Base-by-base conservation (phyloP, 37 sponge, comb jelly and placozoan species). In the Cliona cf. orientalis region DNA sequence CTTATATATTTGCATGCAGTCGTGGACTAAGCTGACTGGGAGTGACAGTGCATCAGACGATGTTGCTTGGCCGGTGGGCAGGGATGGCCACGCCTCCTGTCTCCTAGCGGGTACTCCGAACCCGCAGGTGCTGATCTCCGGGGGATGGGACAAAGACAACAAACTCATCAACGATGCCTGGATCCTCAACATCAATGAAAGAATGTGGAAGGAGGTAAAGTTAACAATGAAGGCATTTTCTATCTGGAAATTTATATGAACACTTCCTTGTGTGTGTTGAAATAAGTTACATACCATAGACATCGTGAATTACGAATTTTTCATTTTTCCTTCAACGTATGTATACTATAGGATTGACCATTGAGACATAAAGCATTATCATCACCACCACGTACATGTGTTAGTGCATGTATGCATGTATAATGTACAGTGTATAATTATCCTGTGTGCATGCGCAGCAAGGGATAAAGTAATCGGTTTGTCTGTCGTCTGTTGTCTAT, bases 31-130 rank as follows among this genome's bases (percentile, higher is more conserved):
- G 38, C 60, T 81, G 41, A 57, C 58, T 42, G 45, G 28, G 0
- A 7, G 31, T 42, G 71, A 25, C 1, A 61, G 37, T 35, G 38
- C 66, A 26, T 35, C 65, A n/a, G 23, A 59, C 35, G 25, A 21
- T 12, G 41, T 25, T n/a, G 42, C 58, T 35, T 86, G 62, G 62
- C 86, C 79, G 0, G 32, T 43, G 21, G 72, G 78, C 36, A 86
- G 86, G 35, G 86, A 86, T 59, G 86, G 86, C 26, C 86, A 86
- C 65, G 46, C 86, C 69, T 67, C 86, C 38, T 78, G 79, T 14
- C 34, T 60, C 41, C 0, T 86, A 11, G 6, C 44, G 1, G 63
- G 42, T 6, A 29, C 3, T 60, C 64, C 66, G 38, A 46, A 35
- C 46, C 76, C 82, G 25, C 68, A 69, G 17, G 14, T 74, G 2